Conservation (phyloP, 2,797 vertebrate species). For the Erithacus rubecula region DNA sequence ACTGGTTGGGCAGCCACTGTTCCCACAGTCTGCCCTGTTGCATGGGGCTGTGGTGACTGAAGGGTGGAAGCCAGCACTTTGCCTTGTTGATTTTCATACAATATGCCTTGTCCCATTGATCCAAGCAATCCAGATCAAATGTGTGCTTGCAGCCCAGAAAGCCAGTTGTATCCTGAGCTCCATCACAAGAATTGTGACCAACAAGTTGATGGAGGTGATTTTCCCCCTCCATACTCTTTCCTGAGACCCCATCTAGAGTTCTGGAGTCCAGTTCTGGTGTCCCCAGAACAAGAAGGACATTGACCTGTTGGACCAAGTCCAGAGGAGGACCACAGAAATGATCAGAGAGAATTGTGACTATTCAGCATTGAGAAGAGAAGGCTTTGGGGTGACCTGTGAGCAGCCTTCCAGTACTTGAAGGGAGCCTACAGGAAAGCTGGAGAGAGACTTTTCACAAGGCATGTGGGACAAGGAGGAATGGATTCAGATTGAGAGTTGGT, state of each 20-base stretch:
- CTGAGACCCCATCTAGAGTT: not conserved
- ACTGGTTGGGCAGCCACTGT: not conserved
- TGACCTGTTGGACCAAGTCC: accelerated
- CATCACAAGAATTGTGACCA: not conserved
- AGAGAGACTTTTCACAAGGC: not conserved
- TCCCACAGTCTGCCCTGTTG: not conserved
- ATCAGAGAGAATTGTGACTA: not conserved
- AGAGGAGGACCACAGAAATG: not conserved
- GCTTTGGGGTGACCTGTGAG: accelerated
- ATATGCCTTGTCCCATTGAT: not conserved
- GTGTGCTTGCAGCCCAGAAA: not conserved
- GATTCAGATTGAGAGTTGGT: not conserved
- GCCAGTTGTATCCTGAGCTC: no score
- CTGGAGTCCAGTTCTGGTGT: not conserved
- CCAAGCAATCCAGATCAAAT: not conserved
- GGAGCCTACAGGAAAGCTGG: not conserved
- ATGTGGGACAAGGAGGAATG: not conserved
- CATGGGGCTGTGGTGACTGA: not conserved
- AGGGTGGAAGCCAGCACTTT: not conserved
- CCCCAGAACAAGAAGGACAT: not conserved
- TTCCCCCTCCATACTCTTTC: not conserved
- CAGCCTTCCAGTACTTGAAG: not conserved
- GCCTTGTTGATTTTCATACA: not conserved
- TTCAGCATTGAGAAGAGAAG: not conserved
- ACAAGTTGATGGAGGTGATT: not conserved